These are phyloP conservation scores for Thereva nobilitata DNA, from an alignment of 2,888 invertebrate species.

Conservation along the genomic window DNA sequence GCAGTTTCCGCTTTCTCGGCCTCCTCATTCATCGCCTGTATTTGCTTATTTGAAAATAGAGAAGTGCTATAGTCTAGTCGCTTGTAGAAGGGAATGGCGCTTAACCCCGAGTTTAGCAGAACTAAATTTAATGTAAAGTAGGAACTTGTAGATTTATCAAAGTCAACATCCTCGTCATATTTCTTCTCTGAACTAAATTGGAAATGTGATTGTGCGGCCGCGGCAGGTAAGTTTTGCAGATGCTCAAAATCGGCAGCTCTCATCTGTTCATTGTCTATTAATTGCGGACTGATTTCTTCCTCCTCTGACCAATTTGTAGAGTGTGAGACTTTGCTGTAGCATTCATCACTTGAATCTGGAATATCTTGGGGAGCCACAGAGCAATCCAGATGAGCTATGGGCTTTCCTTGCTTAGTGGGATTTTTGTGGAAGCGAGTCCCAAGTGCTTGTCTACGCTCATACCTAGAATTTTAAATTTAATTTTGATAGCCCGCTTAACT, in stretches of 20 bases:
- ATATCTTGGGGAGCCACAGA: slow-evolving; percentile 50
- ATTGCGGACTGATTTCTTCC: slow-evolving; percentile 37
- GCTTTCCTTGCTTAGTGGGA: too few relatives aligned
- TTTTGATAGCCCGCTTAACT: too few relatives aligned
- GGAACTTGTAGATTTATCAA: slow-evolving; percentile 49
- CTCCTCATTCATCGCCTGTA: slow-evolving; percentile 49
- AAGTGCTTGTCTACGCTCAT: too few relatives aligned
- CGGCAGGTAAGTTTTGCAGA: slow-evolving; percentile 53
- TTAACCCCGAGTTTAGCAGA: slow-evolving; percentile 55
- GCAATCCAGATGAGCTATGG: not conserved
- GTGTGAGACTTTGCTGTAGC: slow-evolving; percentile 46
- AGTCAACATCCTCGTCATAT: slow-evolving; percentile 56
- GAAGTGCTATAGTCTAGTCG: slow-evolving; percentile 54
- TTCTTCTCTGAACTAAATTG: slow-evolving; percentile 58
- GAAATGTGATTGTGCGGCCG: slow-evolving; percentile 54
- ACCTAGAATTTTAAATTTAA: too few relatives aligned
- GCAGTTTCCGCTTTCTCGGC: slow-evolving; percentile 51
- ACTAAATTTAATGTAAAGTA: slow-evolving; percentile 59
- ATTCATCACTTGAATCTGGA: slow-evolving; percentile 55
- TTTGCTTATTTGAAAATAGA: slow-evolving; percentile 56
- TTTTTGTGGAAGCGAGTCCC: too few relatives aligned
- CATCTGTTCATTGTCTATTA: slow-evolving; percentile 50
- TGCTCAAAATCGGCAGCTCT: slow-evolving; percentile 55
- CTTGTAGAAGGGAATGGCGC: slow-evolving; percentile 60
- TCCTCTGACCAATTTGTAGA: slow-evolving; percentile 11